Evolutionary conservation across 2,888 invertebrate genomes (phyloP), one percentile per base, ranked within the genome.

Genomic region (Epinotia demarniana): DNA sequence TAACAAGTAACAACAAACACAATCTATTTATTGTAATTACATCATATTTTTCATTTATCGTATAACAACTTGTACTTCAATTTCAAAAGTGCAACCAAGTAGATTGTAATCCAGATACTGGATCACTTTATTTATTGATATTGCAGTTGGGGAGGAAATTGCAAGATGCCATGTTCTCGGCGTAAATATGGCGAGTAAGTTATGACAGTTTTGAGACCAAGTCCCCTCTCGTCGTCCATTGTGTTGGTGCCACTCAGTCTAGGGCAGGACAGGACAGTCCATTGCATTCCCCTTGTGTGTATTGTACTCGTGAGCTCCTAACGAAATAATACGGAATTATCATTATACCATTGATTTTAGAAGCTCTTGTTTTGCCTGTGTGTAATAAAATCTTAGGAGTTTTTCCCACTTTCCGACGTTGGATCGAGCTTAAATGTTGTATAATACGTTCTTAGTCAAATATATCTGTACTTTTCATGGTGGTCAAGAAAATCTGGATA

Each of bases 111-210:
- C 57, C 39, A 57, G 39, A 68, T 68, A 68, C 18, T 57, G 57
- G 57, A 57, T 68, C 57, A 39, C 39, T 68, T 68, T 68, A 60
- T 72, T 69, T 62, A 73, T 73, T 73, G 73, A 57, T 62, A 69
- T 69, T 73, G 68, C 68, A 73, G 43, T 49, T 62, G 73, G 73
- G 73, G 73, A 68, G 62, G 55, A 69, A 73, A 69, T 62, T 63
- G 68, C 68, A 62, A 68, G 55, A 57, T 18, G 58, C 70, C 74
- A 18, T 23, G 33, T 43, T 63, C 62, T 13, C 57, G 57, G 49
- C 64, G 58, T 74, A 74, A 74, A 69, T 58, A 74, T 60, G 63
- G 53, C 49, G 23, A 46, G 16, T 27, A 57, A 33, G 58, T 23
- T 69, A 11, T 64, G 69, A 69, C 69, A 62, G 63, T n/a, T 53